These are phyloP conservation scores for Podargus strigoides DNA, from an alignment of 2,797 vertebrate genomes.

Conservation along the genomic window DNA sequence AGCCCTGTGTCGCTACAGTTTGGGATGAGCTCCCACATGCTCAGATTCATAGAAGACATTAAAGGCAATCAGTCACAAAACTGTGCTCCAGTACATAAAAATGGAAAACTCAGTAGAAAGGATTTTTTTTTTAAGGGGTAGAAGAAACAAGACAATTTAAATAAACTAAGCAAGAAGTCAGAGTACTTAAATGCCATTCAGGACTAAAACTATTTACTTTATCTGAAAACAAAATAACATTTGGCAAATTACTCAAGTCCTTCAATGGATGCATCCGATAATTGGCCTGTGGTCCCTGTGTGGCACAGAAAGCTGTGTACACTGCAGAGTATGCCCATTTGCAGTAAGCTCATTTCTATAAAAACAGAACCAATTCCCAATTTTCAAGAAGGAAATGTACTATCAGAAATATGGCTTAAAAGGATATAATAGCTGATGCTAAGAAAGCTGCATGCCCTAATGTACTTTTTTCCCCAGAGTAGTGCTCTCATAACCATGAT, in stretches of 20 bases:
- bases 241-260: neutral
- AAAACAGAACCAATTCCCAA: constrained; percentile 6
- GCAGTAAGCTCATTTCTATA: neutral
- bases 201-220: neutral
- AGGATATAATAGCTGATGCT: neutral
- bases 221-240: neutral
- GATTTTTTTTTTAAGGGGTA: neutral
- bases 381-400: neutral
- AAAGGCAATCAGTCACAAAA: neutral
- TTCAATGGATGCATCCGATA: neutral
- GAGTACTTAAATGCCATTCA: neutral
- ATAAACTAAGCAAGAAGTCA: neutral
- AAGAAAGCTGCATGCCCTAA: neutral
- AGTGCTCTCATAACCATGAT: neutral
- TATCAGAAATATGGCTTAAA: neutral
- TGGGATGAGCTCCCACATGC: neutral
- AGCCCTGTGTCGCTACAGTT: neutral
- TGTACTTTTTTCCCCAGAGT: neutral
- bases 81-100: neutral
- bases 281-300: neutral
- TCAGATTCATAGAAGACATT: neutral
- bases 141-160: neutral
- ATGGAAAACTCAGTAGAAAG: neutral
- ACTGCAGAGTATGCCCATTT: neutral
- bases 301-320: neutral